Conservation (phyloP, 2,113 vertebrate genomes). For the Oncorhynchus tshawytscha region DNA sequence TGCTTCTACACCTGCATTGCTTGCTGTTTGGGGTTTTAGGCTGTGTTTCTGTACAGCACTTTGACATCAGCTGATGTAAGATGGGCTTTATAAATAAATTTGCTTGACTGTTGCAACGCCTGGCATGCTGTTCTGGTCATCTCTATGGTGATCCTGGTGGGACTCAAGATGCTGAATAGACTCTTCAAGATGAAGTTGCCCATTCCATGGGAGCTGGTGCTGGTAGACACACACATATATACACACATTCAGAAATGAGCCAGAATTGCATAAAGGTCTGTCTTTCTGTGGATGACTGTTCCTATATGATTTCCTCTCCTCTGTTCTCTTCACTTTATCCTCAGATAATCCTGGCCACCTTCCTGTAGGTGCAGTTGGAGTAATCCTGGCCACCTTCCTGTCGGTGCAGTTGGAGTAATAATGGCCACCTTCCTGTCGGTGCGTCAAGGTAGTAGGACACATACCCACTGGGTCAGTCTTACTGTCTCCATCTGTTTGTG, state of each 20-base stretch:
- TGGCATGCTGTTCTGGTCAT: constrained; percentile 68
- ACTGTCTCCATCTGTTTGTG: background rate
- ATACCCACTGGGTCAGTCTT: constrained; percentile 75
- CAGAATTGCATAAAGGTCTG: background rate
- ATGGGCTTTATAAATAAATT: too few relatives aligned
- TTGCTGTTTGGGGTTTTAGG: too few relatives aligned
- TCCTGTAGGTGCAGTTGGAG: constrained; percentile 64
- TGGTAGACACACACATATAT: constrained; percentile 53
- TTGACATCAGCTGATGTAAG: too few relatives aligned
- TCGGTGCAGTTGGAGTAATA: constrained; percentile 67
- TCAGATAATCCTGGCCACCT: constrained; percentile 77
- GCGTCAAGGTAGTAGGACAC: constrained; percentile 75
- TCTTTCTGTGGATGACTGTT: background rate
- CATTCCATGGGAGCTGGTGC: constrained; percentile 78
- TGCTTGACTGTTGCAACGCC: constrained; percentile 46
- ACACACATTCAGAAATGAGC: background rate
- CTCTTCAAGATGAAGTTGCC: constrained; percentile 64
- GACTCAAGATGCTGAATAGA: constrained; percentile 75
- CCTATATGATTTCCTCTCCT: background rate
- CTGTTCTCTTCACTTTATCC: constrained; percentile 28
- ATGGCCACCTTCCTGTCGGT: constrained; percentile 76
- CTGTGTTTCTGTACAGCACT: too few relatives aligned
- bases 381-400: constrained; percentile 76
- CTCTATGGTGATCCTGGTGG: constrained; percentile 66
- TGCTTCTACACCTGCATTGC: too few relatives aligned